phyloP scores from a whole-genome alignment of 2,797 vertebrate species.

The Dryobates pubescens region DNA sequence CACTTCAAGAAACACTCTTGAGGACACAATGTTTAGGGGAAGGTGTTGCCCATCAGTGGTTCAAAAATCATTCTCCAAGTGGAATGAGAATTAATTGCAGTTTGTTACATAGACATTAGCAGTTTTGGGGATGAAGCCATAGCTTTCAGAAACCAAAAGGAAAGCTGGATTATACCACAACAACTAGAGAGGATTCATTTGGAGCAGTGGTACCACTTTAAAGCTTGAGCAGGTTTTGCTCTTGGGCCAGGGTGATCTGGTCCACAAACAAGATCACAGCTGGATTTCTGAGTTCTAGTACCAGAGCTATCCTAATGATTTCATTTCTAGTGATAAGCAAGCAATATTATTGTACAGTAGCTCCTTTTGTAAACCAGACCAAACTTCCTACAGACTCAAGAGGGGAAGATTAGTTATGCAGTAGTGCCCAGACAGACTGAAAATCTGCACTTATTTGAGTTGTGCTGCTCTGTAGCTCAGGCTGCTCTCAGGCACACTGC shows the following conservation, averaged over 20 bases:
- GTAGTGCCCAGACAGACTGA: neutral
- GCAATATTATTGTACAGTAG: neutral
- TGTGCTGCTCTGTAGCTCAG: neutral
- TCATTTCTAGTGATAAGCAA: neutral
- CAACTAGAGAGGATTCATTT: neutral
- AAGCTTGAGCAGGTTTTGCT: neutral
- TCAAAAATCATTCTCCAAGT: neutral
- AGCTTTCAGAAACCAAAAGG: neutral
- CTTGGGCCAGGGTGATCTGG: neutral
- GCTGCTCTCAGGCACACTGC: neutral
- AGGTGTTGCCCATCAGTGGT: neutral
- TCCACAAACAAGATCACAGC: neutral
- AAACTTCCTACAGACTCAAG: neutral
- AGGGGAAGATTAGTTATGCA: neutral
- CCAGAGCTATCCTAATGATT: neutral
- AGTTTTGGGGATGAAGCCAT: neutral
- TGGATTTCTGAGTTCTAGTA: neutral
- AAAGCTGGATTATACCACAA: neutral
- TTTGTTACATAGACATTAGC: accelerated
- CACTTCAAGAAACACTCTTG: neutral
- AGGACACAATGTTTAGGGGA: neutral
- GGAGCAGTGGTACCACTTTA: neutral
- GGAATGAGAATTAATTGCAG: neutral
- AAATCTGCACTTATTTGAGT: neutral
- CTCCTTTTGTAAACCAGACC: neutral